These are phyloP conservation scores for Saxidomus purpurata DNA, from an alignment of 1,140 invertebrate genomes.

Conservation along the genomic window DNA sequence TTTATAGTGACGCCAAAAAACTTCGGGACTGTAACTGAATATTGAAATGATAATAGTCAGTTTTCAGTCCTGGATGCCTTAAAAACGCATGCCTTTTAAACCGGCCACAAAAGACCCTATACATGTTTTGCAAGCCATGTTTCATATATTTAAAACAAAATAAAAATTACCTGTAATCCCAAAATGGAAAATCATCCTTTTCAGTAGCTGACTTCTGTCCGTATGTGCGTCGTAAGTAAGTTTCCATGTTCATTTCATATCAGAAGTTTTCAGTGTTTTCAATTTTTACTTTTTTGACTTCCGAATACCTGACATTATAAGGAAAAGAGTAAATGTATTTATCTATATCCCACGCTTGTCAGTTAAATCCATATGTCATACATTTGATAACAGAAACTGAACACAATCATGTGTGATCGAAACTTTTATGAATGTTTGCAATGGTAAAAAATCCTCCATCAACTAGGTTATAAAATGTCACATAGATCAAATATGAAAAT, in stretches of 20 bases:
- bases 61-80: no score
- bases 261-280: neutral
- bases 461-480: conserved; percentile 21
- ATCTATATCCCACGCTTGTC: neutral
- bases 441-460: neutral
- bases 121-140: no score
- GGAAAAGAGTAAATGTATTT: neutral
- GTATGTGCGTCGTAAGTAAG: conserved; percentile 11
- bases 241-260: conserved; percentile 11
- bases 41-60: no score
- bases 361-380: neutral
- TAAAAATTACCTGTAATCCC: conserved; percentile 42
- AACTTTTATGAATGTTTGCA: neutral
- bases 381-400: neutral
- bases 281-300: neutral
- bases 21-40: no score
- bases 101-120: no score
- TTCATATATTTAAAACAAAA: neutral
- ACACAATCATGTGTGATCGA: neutral
- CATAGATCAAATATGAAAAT: neutral
- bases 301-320: neutral
- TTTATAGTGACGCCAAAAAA: no score
- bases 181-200: conserved; percentile 42
- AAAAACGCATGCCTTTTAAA: no score
- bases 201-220: neutral